Base-by-base conservation (phyloP, 1,140 invertebrate genomes). In the Akabosia matsudoensis region DNA sequence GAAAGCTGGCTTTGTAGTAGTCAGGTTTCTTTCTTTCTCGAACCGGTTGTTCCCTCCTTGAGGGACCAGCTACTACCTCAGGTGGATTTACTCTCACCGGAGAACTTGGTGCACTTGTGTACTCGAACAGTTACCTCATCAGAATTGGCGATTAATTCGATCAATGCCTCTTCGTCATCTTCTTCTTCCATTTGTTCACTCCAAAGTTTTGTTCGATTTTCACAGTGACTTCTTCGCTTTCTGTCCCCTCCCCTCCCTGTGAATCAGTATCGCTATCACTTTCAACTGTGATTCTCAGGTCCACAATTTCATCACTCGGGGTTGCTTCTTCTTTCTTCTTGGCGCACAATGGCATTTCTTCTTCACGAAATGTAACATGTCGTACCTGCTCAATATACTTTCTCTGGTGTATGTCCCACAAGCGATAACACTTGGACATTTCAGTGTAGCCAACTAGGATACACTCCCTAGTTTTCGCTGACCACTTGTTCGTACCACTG, bases 401-500 rank as follows among this genome's bases (percentile, higher is more conserved):
- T 2, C 22, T 51, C 3, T 45, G 13, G 3, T 45, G 3, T 7
- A 16, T 13, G 1, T 3, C 30, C 7, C 30, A 72, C 14, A 72
- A 37, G 33, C 26, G 34, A 26, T 72, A 72, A 22, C 26, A n/a
- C 37, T 51, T 72, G 30, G 31, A 7, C 22, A 26, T 26, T 37
- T 2, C 3, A 24, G 2, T 24, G 45, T 72, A 51, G 10, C 70
- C 70, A 2, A 72, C 33, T 14, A 70, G 33, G 22, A 70, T 10
- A 3, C 67, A 10, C 33, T 70, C 67, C 18, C 30, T 31, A 28
- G 67, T 31, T 22, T 28, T 84, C 2, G 56, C 16, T 75, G 82
- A 74, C 72, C 78, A 78, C 74, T 83, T 79, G n/a, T 54, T 22
- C 31, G 79, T 70, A 34, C 78, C 2, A 22, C 67, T n/a, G 34